These are phyloP conservation scores for Crepidodera aurea DNA, from an alignment of 2,888 invertebrate genomes.

Conservation along the genomic window DNA sequence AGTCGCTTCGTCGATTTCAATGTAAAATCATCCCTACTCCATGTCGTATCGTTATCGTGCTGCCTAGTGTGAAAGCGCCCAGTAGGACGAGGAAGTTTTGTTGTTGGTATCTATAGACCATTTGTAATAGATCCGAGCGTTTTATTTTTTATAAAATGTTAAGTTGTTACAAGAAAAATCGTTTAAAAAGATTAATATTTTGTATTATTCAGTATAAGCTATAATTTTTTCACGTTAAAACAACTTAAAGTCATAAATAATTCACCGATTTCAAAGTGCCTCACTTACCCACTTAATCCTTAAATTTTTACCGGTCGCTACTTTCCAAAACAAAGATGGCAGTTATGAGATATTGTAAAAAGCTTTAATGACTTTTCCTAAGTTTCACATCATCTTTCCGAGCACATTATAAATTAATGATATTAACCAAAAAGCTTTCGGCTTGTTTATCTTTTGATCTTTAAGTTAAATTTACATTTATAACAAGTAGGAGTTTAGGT, in stretches of 20 bases:
- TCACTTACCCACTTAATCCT: background rate
- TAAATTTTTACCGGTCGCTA: background rate
- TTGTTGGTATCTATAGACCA: too few relatives aligned
- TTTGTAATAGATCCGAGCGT: too few relatives aligned
- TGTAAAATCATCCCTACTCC: too few relatives aligned
- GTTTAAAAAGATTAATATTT: too few relatives aligned
- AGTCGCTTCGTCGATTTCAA: too few relatives aligned
- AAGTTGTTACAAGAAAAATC: too few relatives aligned
- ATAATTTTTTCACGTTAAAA: background rate
- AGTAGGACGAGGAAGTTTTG: too few relatives aligned
- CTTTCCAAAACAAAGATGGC: constrained; percentile 5
- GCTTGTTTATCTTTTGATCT: constrained; percentile 25
- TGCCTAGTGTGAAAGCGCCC: too few relatives aligned
- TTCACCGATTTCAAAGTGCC: background rate
- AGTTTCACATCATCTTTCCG: constrained; percentile 26
- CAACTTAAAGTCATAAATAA: background rate
- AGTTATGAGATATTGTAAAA: constrained; percentile 10
- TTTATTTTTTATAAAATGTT: too few relatives aligned
- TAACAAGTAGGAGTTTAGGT: constrained; percentile 15
- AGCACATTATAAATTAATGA: constrained; percentile 30
- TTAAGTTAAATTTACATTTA: constrained; percentile 22
- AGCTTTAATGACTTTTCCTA: constrained; percentile 24
- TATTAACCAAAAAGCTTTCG: constrained; percentile 28
- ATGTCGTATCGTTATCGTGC: too few relatives aligned
- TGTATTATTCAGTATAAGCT: too few relatives aligned